A percentile compares a stretch with the other conserved stretches of the same genome.
phyloP scores from a whole-genome alignment of 1,140 invertebrate species.

The Formica exsecta region DNA sequence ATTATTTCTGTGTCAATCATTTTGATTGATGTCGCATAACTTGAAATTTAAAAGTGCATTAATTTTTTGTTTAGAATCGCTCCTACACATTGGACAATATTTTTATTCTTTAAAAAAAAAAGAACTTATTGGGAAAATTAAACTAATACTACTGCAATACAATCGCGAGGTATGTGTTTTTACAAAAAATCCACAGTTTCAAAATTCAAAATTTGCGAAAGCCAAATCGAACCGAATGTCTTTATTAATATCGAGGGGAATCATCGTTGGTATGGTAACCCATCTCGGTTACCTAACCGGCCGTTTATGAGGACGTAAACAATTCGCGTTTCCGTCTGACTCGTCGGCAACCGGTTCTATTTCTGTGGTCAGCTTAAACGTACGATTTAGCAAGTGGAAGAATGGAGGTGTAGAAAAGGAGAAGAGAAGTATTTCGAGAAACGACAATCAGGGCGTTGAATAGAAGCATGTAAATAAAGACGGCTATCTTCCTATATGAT shows the following conservation, averaged over 20 bases:
- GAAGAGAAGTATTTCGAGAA: slow-evolving; percentile 24
- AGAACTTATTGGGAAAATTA: background rate
- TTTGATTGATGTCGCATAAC: background rate
- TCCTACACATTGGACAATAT: background rate
- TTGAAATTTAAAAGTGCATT: slow-evolving; percentile 16
- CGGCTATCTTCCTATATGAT: background rate
- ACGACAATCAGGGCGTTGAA: background rate
- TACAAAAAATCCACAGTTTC: background rate
- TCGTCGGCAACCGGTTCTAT: slow-evolving; percentile 65
- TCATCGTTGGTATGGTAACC: slow-evolving; percentile 49
- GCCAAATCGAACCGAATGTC: background rate
- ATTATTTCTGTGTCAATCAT: background rate
- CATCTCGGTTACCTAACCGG: slow-evolving; percentile 61
- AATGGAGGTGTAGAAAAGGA: background rate
- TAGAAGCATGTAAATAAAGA: slow-evolving; percentile 9
- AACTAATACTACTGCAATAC: background rate
- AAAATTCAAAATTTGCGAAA: background rate
- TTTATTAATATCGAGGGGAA: slow-evolving; percentile 52
- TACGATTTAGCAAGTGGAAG: slow-evolving; percentile 33
- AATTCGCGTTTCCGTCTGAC: slow-evolving; percentile 63
- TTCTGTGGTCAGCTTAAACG: slow-evolving; percentile 39
- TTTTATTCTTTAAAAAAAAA: background rate
- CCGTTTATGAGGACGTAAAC: slow-evolving; percentile 71
- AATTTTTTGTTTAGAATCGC: background rate
- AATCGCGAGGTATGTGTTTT: background rate